Evolutionary conservation across 2,797 vertebrate genomes (phyloP), one percentile per base, ranked within the genome.

Genomic region (Onychomys leucogaster): DNA sequence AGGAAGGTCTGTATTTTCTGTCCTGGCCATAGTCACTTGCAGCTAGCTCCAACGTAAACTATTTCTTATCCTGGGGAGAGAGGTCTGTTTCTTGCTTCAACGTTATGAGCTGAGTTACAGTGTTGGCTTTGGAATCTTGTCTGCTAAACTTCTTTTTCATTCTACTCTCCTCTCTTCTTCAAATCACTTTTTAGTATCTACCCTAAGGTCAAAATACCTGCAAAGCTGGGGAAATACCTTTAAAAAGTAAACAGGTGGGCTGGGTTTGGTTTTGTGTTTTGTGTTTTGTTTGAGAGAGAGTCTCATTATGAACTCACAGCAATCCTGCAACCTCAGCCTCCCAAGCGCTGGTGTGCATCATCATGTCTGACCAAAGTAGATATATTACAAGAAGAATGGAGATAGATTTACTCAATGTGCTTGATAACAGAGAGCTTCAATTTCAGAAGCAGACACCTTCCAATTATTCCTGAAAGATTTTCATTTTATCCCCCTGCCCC

Each of bases 321-420:
- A 46, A 46, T 63, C 41, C 82, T 65, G 59, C 37, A 17, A 37
- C 27, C 27, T 63, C 37, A 63, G 59, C 14, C 43, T 46, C 75
- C 14, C 43, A 17, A 8, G 43, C 25, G 37, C 21, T 63, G 2
- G 8, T 6, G 13, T 32, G 59, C 5, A 84, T 84, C 17, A 46
- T 65, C 41, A 41, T 32, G 16, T 63, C 61, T 65, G 82, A 65
- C 61, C 41, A 67, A 85, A 46, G 41, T 67, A 85, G 61, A 85
- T 46, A 61, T 17, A 19, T 65, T 65, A 95, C 16, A 91, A 96
- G 43, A 95, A 85, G 96, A 92, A 95, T 34, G 19, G n/a, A 91
- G 37, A 91, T 4, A 84, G 23, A 63, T 59, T 82, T 37, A 37
- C n/a, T 89, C 78, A 63, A 63, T 52, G 29, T 61, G 49, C 61